phyloP scores from a whole-genome alignment of 2,888 invertebrate species.

The Drosophila affinis region DNA sequence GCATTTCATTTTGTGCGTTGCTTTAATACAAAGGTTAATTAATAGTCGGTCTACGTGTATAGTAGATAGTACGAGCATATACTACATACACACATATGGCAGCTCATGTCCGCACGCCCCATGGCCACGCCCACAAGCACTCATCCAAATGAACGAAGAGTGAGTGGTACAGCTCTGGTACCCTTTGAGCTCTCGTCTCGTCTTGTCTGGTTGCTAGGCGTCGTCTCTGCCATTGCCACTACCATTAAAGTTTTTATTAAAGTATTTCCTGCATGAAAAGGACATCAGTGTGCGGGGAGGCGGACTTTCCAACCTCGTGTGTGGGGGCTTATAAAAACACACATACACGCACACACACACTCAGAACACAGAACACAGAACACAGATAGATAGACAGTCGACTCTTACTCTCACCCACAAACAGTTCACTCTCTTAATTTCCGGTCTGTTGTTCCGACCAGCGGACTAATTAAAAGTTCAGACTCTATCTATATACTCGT shows the following conservation, averaged over 20 bases:
- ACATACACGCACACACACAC: conserved; percentile 2
- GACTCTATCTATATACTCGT: conserved; percentile 24
- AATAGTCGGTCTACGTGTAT: conserved; percentile 48
- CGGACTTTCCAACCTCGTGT: conserved; percentile 6
- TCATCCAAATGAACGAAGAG: conserved; percentile 27
- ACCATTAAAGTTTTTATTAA: conserved; percentile 33
- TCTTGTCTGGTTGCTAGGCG: conserved; percentile 12
- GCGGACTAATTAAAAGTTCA: conserved; percentile 77
- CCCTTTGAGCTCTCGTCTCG: conserved; percentile 7
- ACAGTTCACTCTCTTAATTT: conserved; percentile 73
- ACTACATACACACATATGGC: conserved; percentile 5
- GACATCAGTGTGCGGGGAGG: conserved; percentile 17
- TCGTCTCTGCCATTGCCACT: conserved; percentile 14
- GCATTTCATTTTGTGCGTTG: conserved; percentile 64
- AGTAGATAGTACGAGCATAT: background rate
- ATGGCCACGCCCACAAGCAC: conserved; percentile 13
- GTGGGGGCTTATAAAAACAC: conserved; percentile 29
- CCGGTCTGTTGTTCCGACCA: conserved; percentile 71
- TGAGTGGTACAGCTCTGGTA: background rate
- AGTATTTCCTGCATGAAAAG: conserved; percentile 39
- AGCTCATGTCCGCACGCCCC: conserved; percentile 18
- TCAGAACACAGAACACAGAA: conserved; percentile 13
- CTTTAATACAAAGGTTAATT: conserved; percentile 64
- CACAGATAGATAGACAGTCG: background rate
- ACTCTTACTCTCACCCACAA: conserved; percentile 21